Evolutionary conservation across 2,113 vertebrate species (phyloP).

Genomic region (Cyphomyrus plagiostoma): DNA sequence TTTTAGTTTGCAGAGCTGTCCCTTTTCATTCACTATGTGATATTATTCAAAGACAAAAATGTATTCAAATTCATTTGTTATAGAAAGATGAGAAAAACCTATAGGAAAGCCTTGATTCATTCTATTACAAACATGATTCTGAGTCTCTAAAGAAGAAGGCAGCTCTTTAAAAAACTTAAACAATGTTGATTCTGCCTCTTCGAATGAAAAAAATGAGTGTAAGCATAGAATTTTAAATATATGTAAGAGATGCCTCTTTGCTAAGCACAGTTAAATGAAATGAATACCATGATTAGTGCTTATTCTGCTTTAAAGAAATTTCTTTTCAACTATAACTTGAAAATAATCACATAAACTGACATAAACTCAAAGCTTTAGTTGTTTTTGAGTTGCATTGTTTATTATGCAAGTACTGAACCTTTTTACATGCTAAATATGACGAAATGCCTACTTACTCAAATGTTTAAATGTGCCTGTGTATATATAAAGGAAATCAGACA

Average conservation of each 20-base stretch:
- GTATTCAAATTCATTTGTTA: neutral
- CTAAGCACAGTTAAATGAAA: neutral
- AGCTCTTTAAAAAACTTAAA: neutral
- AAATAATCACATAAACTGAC: neutral
- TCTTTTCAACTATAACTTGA: neutral
- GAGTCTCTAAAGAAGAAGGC: neutral
- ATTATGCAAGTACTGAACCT: neutral
- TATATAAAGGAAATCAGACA: neutral
- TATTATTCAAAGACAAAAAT: neutral
- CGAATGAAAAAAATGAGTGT: neutral
- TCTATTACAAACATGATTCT: neutral
- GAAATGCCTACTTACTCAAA: no score
- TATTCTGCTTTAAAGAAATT: no score
- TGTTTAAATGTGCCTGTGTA: neutral
- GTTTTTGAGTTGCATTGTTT: neutral
- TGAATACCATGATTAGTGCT: no score
- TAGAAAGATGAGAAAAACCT: neutral
- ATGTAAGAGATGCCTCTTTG: neutral
- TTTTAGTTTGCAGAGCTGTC: neutral
- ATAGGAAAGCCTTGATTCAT: neutral
- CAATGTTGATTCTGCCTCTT: neutral
- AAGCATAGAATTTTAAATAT: neutral
- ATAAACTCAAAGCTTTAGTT: neutral
- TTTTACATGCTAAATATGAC: no score
- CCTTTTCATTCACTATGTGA: neutral